Conservation (phyloP, 2,888 invertebrate species). For the Petrolisthes cinctipes region DNA sequence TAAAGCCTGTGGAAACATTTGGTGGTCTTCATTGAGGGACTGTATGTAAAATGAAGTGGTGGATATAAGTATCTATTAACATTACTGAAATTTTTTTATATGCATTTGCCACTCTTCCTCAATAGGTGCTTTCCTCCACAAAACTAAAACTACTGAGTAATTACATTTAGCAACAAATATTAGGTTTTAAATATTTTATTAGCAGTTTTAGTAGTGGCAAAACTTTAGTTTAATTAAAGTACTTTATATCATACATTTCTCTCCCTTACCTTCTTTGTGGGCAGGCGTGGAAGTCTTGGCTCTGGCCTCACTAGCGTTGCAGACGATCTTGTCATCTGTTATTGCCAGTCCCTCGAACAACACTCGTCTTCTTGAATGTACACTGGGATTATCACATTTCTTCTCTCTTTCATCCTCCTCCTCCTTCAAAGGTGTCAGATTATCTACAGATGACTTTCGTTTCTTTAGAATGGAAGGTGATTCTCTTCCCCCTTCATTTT, state of each 20-base stretch:
- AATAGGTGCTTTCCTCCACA: no score
- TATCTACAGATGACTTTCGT: constrained; percentile 29
- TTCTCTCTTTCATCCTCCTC: constrained; percentile 12
- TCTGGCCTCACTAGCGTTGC: background rate
- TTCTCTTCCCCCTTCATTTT: constrained; percentile 6
- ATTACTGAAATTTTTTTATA: no score
- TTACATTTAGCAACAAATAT: no score
- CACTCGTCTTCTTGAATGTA: constrained; percentile 16
- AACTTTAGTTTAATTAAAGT: background rate
- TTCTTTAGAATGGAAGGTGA: constrained; percentile 19
- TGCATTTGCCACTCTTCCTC: no score
- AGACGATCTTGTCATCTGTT: background rate
- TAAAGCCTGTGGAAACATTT: no score
- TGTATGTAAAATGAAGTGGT: no score
- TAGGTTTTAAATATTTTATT: no score
- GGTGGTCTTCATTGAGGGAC: no score
- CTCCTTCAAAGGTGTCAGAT: constrained; percentile 15
- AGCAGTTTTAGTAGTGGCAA: no score
- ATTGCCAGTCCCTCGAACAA: constrained; percentile 14
- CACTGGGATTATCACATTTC: background rate
- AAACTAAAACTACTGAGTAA: no score
- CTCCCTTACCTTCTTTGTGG: background rate
- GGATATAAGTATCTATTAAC: no score
- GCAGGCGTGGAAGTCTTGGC: background rate
- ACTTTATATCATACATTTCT: background rate